phyloP scores from a whole-genome alignment of 2,888 invertebrate species.

The Ferrisia virgata region DNA sequence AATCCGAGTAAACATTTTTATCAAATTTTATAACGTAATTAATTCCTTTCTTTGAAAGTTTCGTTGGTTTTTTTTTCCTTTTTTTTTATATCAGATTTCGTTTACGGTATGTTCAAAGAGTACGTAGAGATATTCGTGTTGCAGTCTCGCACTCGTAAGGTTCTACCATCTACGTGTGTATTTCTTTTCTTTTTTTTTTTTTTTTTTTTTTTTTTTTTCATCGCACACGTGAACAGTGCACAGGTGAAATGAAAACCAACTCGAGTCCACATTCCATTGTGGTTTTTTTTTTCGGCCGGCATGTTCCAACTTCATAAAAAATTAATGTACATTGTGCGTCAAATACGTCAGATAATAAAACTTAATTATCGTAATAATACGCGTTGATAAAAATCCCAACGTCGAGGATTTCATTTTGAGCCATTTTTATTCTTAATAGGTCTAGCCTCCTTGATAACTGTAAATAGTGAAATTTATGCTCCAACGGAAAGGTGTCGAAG shows the following conservation, averaged over 20 bases:
- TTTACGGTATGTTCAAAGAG: not conserved
- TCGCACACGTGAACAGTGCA: not conserved
- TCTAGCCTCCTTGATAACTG: not conserved
- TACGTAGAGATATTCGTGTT: not conserved
- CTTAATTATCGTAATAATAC: conserved; percentile 21
- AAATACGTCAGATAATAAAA: conserved; percentile 10
- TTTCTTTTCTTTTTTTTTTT: not conserved
- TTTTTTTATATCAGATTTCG: conserved; percentile 12
- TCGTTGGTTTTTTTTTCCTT: not conserved
- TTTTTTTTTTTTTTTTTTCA: not conserved
- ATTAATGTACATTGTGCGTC: conserved; percentile 27
- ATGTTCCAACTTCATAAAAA: not conserved
- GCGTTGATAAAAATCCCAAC: not conserved
- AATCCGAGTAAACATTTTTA: conserved; percentile 8
- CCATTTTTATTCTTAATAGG: not conserved
- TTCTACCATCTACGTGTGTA: not conserved
- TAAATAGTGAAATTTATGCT: not conserved
- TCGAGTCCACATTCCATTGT: conserved; percentile 12
- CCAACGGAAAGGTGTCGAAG: too few relatives aligned
- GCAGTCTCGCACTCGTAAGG: not conserved
- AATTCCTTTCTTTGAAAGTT: not conserved
- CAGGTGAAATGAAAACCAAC: conserved; percentile 26
- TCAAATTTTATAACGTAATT: not conserved
- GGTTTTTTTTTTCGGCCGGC: conserved; percentile 23
- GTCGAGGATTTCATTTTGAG: not conserved